Conservation (phyloP, 2,797 vertebrate species). For the Danionella dracula region DNA sequence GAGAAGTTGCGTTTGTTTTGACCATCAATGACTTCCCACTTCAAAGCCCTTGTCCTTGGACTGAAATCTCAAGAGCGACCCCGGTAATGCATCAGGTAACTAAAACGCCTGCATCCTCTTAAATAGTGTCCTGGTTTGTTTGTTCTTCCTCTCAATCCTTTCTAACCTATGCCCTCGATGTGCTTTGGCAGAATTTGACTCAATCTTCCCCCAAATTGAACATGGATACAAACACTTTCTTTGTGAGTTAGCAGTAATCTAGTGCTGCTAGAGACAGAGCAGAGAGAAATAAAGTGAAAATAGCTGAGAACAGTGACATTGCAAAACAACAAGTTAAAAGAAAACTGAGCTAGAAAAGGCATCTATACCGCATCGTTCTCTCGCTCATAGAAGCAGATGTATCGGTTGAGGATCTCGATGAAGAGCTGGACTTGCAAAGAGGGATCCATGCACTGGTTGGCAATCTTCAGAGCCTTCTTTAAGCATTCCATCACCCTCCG, state of each 20-base stretch:
- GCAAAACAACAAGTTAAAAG: neutral
- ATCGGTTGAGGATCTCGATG: constrained; percentile 98
- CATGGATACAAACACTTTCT: neutral
- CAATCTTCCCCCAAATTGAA: constrained; percentile 15
- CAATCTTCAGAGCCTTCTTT: constrained; percentile 97
- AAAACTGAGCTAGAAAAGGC: neutral
- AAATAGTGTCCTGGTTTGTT: neutral
- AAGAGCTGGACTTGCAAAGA: constrained; percentile 98
- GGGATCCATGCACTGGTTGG: constrained; percentile 98
- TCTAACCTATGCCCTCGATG: neutral
- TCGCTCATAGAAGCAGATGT: constrained; percentile 97
- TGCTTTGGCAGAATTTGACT: constrained; percentile 1
- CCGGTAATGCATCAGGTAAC: neutral
- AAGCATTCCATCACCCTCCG: constrained; percentile 98
- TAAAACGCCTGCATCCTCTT: neutral
- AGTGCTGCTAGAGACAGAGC: neutral
- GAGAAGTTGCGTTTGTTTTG: neutral
- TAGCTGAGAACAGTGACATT: neutral
- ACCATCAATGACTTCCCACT: neutral
- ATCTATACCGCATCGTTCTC: constrained; percentile 89
- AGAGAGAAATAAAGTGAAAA: neutral
- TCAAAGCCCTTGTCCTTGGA: neutral
- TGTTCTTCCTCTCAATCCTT: constrained; percentile 8
- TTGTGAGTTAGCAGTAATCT: constrained; percentile 16
- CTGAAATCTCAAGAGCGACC: neutral